Percentiles rank a stretch among this genome's conserved stretches.
Conservation (phyloP, 2,888 invertebrate species). For the Coremacera marginata region DNA sequence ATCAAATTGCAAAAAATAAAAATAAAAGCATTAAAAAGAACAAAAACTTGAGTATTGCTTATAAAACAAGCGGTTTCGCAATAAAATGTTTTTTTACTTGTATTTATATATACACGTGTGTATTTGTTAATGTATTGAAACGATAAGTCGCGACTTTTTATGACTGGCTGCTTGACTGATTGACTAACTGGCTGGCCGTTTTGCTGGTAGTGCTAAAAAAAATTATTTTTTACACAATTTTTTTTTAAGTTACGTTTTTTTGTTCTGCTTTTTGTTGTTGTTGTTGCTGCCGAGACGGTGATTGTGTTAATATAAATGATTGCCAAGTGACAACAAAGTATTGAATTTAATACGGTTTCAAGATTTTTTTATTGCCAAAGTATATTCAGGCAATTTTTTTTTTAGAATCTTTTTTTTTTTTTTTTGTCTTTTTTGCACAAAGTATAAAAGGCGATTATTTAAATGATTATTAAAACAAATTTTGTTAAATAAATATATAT, state of each 20-base stretch:
- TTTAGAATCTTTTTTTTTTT: neutral
- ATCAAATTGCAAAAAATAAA: neutral
- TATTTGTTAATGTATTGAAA: neutral
- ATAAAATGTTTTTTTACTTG: neutral
- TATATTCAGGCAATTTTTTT: too few relatives aligned
- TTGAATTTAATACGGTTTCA: neutral
- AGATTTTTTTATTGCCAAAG: too few relatives aligned
- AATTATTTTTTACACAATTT: neutral
- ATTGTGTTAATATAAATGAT: constrained; percentile 11
- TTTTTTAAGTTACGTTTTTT: neutral
- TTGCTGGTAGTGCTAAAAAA: neutral
- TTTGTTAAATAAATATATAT: neutral
- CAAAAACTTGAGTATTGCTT: neutral
- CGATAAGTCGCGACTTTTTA: neutral
- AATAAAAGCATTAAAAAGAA: neutral
- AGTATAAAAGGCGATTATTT: neutral
- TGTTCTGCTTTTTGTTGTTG: neutral
- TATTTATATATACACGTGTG: too few relatives aligned
- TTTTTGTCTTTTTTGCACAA: neutral
- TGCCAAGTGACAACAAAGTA: constrained; percentile 6
- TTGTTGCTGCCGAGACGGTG: neutral
- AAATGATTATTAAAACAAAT: neutral
- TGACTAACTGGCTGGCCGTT: neutral
- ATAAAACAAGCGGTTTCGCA: neutral
- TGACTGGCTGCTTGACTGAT: neutral